These are phyloP conservation scores for Nomada hirtipes DNA, from an alignment of 2,888 invertebrate species.

Conservation along the genomic window DNA sequence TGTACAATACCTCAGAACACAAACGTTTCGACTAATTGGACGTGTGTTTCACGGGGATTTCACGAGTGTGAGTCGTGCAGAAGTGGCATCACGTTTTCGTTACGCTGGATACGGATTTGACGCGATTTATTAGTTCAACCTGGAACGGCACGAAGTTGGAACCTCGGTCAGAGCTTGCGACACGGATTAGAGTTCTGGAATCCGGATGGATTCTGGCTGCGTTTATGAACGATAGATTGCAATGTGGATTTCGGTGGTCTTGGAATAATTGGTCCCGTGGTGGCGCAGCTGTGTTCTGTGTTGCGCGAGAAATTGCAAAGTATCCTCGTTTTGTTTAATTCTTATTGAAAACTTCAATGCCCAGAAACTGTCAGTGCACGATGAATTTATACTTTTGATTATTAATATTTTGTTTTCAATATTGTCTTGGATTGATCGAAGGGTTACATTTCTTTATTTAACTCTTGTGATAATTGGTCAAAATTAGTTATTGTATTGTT, in stretches of 20 bases:
- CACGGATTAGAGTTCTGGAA: conserved; percentile 6
- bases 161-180: conserved; percentile 2
- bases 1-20: neutral
- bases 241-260: neutral
- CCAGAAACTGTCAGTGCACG: too few species aligned
- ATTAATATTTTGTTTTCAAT: too few species aligned
- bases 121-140: conserved; percentile 23
- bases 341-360: too few species aligned
- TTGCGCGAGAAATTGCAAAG: neutral
- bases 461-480: too few species aligned
- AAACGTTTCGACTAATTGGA: conserved; percentile 2
- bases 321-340: too few species aligned
- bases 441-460: too few species aligned
- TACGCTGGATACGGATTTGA: neutral
- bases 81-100: conserved; percentile 12
- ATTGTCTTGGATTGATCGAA: too few species aligned
- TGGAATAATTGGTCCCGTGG: conserved; percentile 3
- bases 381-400: too few species aligned
- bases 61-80: neutral
- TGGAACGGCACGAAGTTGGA: neutral
- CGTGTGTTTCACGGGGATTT: neutral
- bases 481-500: too few species aligned
- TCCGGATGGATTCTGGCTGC: conserved; percentile 10
- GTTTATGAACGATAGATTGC: conserved; percentile 7
- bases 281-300: neutral